Evolutionary conservation across 2,888 invertebrate genomes (phyloP), one percentile per base, ranked within the genome.

Genomic region (Galerucella calmariensis): DNA sequence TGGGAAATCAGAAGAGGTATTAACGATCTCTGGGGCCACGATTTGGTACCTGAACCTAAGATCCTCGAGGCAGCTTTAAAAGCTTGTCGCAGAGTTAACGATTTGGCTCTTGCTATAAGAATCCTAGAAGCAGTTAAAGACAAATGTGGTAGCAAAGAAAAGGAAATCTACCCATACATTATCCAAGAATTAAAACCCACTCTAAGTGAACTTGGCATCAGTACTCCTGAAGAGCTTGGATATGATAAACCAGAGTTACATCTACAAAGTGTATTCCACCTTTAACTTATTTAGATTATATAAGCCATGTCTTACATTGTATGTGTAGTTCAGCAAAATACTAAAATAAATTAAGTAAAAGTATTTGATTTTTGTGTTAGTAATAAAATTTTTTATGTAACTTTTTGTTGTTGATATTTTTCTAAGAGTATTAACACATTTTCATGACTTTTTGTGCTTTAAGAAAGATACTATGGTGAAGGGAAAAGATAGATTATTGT

Each of bases 241-340:
- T 98, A 96, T 84, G 98, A 98, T 88, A 95, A 97, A 88, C 99
- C 99, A 74, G 98, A 99, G 89, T 89, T 99, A 87, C 96, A 95
- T 77, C 90, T 97, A 80, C 88, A 92, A 83, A 91, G 90, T 83
- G 93, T 94, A 73, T 94, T 91, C 84, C 92, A 95, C 75, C 90
- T 93, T 83, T 79, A 81, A 79, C 71, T 90, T 91, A 82, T 68
- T 77, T 44, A 46, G 46, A 44, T 9, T 41, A 6, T 46, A 46
- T 46, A 11, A 56, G 8, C n/a, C 9, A 56, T 10, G 10, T 56
- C 2, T 0, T 56, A 16, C 20, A 9, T 2, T 16, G 16, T 56
- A 16, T 56, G 16, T 56, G 20, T 56, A 56, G 56, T 56, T 56
- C 4, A 56, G 56, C n/a, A 16, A 56, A 16, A 56, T 56, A 5